These are phyloP conservation scores for Pantherophis alleghaniensis DNA, from an alignment of 2,797 vertebrate genomes.

Conservation along the genomic window DNA sequence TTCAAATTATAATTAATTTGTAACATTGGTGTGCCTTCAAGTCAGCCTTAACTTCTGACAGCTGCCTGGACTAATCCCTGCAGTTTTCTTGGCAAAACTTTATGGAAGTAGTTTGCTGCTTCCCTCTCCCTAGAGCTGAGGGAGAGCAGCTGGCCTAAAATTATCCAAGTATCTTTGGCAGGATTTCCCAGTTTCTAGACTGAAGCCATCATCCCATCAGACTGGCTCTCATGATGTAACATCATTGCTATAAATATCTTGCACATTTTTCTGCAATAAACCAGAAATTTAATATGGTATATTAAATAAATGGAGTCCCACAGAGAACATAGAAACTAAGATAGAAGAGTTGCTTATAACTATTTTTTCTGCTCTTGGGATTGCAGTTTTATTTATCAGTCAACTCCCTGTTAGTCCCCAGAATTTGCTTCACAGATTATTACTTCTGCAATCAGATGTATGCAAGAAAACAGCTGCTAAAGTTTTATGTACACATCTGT, in stretches of 20 bases:
- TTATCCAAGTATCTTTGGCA: background rate
- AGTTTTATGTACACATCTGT: no score
- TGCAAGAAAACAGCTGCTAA: background rate
- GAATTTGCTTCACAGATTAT: background rate
- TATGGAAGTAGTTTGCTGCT: background rate
- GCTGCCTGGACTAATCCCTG: background rate
- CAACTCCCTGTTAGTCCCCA: background rate
- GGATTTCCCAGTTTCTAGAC: background rate
- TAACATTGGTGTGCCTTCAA: background rate
- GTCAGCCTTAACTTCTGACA: background rate
- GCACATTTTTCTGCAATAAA: background rate
- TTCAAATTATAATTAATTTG: background rate
- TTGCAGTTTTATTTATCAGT: background rate
- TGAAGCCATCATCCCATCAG: background rate
- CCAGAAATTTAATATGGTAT: background rate
- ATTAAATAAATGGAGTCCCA: background rate
- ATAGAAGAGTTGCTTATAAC: background rate
- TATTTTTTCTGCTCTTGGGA: background rate
- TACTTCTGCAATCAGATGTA: background rate
- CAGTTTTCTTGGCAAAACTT: background rate
- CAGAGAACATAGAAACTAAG: background rate
- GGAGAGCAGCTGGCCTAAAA: background rate
- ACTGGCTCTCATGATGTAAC: background rate
- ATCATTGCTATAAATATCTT: background rate
- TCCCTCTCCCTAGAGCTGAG: background rate